Base-by-base conservation (phyloP, 2,888 invertebrate genomes). In the Tricholauxania praeusta region DNA sequence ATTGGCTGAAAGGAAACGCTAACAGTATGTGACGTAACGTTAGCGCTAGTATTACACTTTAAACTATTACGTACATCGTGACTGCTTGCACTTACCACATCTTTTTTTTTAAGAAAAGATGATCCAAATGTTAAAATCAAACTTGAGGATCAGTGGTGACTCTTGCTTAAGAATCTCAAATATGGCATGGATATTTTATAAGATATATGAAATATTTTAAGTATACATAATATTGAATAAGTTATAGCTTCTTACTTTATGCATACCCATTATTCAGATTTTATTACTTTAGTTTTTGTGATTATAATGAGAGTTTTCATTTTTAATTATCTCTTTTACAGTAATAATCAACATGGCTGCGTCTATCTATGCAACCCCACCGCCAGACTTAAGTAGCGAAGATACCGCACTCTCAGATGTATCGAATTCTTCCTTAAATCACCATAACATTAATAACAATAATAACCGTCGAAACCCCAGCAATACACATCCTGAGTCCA, bases 331-430 rank as follows among this genome's bases (percentile, higher is more conserved):
- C 15, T 67, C 74, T 72, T 48, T 74, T 74, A 57, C 71, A 87
- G 84, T 85, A 86, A 86, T 86, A 84, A 83, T 82, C 81, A 87
- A 85, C 80, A 88, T 88, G 87, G 87, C 88, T 83, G 87, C 87
- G 81, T 88, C 88, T 80, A 86, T 88, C 80, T 88, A 88, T 84
- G 87, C 87, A 83, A 88, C 87, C 81, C 87, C 87, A 83, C 87
- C 87, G 74, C 85, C 88, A 63, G 85, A 85, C 81, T 78, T 85
- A 81, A 89, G 89, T 78, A 88, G 88, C 80, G 88, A 89, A 75
- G 88, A 88, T 78, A 87, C 88, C 78, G 87, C 87, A 79, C 83
- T 87, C 75, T 87, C 87, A 78, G 87, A 88, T 82, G 88, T 86
- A 80, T 88, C 87, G 75, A 88, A 87, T 81, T 84, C 86, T 78